A percentile compares a stretch with the other conserved stretches of the same genome.
Conservation (phyloP, 1,140 invertebrate genomes). For the Helicorthomorpha holstii region DNA sequence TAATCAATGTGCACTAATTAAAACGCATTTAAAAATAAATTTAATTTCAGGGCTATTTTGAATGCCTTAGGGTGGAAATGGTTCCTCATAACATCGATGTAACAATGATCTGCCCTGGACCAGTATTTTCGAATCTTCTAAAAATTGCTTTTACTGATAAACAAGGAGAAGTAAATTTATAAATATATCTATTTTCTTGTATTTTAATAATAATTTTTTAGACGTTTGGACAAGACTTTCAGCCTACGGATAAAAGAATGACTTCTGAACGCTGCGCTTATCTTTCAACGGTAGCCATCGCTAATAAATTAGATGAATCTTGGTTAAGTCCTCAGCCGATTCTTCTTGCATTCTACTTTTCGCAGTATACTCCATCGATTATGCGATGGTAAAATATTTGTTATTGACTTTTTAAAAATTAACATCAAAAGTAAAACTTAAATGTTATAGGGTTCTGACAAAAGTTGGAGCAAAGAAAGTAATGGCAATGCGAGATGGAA, state of each 20-base stretch:
- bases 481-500: background rate
- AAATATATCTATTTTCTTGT: slow-evolving; percentile 6
- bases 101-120: slow-evolving; percentile 57
- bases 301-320: slow-evolving; percentile 52
- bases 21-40: slow-evolving; percentile 1
- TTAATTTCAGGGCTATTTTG: slow-evolving; percentile 47
- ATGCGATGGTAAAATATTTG: slow-evolving; percentile 30
- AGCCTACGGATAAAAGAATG: slow-evolving; percentile 40
- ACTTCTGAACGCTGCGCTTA: slow-evolving; percentile 49
- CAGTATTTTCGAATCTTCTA: slow-evolving; percentile 53
- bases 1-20: background rate
- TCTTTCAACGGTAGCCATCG: slow-evolving; percentile 51
- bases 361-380: slow-evolving; percentile 43
- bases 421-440: background rate
- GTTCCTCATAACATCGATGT: slow-evolving; percentile 40
- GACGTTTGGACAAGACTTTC: slow-evolving; percentile 34
- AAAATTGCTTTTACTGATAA: slow-evolving; percentile 47
- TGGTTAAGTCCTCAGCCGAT: slow-evolving; percentile 52
- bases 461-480: background rate
- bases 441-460: background rate
- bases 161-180: slow-evolving; percentile 38
- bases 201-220: slow-evolving; percentile 17
- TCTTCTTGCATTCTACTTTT: slow-evolving; percentile 41
- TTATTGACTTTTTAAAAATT: background rate
- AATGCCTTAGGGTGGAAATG: slow-evolving; percentile 43